Evolutionary conservation across 2,797 vertebrate species (phyloP).

Genomic region (Parauchenoglanis ngamensis): DNA sequence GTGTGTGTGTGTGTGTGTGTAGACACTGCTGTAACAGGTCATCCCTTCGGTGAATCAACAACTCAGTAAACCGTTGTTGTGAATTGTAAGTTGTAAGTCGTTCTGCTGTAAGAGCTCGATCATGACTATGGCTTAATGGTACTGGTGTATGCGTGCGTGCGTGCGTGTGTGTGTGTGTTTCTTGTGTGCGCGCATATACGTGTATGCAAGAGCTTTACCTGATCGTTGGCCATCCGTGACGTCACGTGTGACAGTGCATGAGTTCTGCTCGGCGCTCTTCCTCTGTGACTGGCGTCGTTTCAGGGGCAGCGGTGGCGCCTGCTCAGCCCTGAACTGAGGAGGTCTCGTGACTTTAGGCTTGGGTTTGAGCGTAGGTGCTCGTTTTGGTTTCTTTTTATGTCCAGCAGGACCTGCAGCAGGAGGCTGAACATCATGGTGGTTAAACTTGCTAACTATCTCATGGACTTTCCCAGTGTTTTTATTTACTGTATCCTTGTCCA

Average conservation of each 20-base stretch:
- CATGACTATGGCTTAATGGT: no score
- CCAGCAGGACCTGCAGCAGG: constrained; percentile 1
- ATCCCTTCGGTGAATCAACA: no score
- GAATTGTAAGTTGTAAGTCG: no score
- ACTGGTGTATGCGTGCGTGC: no score
- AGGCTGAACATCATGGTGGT: constrained; percentile 48
- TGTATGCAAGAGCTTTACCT: constrained; percentile 63
- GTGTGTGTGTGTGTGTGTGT: no score
- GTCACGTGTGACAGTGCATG: neutral
- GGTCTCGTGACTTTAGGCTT: constrained; percentile 57
- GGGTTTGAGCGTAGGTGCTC: constrained; percentile 66
- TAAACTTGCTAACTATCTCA: constrained; percentile 72
- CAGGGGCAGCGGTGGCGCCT: constrained; percentile 70
- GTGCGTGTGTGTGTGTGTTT: no score
- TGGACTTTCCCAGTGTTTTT: constrained; percentile 67
- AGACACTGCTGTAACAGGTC: no score
- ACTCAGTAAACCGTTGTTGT: no score
- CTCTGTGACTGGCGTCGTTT: constrained; percentile 63
- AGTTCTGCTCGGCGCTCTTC: constrained; percentile 37
- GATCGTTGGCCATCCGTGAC: constrained; percentile 62
- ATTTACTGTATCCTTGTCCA: neutral
- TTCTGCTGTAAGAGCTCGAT: no score
- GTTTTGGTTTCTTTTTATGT: constrained; percentile 35
- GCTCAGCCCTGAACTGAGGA: constrained; percentile 1
- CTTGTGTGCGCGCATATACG: neutral